phyloP scores from a whole-genome alignment of 2,797 vertebrate species.

The Galagoides demidoff region DNA sequence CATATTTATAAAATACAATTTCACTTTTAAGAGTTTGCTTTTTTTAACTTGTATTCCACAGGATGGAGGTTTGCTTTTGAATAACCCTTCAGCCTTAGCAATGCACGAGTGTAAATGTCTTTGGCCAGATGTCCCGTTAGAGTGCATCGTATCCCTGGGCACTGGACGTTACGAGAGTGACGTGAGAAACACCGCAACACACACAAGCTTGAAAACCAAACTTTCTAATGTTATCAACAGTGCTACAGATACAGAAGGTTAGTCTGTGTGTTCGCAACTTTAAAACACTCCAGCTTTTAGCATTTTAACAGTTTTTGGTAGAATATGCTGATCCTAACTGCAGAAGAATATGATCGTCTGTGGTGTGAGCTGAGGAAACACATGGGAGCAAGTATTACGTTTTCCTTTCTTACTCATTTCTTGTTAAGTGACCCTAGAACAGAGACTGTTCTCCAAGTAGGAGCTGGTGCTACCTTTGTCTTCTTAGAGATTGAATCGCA shows the following conservation, averaged over 20 bases:
- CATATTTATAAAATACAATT: neutral
- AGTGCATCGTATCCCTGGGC: conserved; percentile 96
- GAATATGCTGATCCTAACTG: neutral
- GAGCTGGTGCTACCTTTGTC: neutral
- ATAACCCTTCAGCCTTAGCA: conserved; percentile 96
- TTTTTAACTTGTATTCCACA: conserved; percentile 80
- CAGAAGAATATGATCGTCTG: neutral
- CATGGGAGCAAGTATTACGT: neutral
- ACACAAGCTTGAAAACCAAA: conserved; percentile 96
- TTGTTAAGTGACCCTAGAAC: neutral
- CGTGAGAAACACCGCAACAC: conserved; percentile 88
- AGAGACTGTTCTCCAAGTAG: neutral
- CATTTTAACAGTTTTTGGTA: neutral
- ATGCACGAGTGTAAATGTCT: conserved; percentile 96
- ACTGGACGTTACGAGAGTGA: conserved; percentile 93
- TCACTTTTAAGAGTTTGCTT: conserved; percentile 28
- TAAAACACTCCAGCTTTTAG: neutral
- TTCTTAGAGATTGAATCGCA: neutral
- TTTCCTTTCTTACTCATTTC: neutral
- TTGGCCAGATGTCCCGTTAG: conserved; percentile 94
- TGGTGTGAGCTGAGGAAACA: neutral
- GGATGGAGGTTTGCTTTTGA: conserved; percentile 97
- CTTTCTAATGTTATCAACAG: conserved; percentile 96
- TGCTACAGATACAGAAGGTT: conserved; percentile 98
- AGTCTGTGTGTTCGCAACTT: conserved; percentile 67